These are phyloP conservation scores for Aphidoletes aphidimyza DNA, from an alignment of 2,888 invertebrate species.

Conservation along the genomic window DNA sequence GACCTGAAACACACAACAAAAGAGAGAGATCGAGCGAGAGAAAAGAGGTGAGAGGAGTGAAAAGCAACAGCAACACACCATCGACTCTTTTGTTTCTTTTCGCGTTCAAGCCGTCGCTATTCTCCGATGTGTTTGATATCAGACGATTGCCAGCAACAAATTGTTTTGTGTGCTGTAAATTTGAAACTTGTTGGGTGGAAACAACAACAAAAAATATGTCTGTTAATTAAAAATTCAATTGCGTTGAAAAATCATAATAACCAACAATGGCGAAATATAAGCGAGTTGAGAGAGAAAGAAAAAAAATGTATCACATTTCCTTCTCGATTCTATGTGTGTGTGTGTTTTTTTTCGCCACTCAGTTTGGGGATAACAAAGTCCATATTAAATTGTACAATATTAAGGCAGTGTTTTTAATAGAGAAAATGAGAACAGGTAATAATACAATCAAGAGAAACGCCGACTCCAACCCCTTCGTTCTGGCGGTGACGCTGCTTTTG, in stretches of 20 bases:
- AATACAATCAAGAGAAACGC: not conserved
- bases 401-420: not conserved
- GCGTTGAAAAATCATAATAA: constrained; percentile 47
- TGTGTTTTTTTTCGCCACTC: not conserved
- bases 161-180: not conserved
- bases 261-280: not conserved
- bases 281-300: not conserved
- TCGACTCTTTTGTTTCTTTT: not conserved
- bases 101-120: not conserved
- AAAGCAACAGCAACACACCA: no score
- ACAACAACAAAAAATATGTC: constrained; percentile 14
- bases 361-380: not conserved
- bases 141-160: not conserved
- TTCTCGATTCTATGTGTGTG: not conserved
- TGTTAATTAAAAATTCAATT: constrained; percentile 54
- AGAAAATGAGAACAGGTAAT: not conserved
- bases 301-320: constrained; percentile 50
- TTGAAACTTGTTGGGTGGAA: no score
- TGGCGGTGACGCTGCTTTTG: no score
- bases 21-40: no score
- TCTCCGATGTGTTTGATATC: not conserved
- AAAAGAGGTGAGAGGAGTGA: no score
- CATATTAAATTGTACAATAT: constrained; percentile 41
- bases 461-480: not conserved
- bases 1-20: not conserved